Percentiles rank a stretch among this genome's conserved stretches.
Evolutionary conservation across 35 echinoderm and acorn worm species (phyloP).

Genomic region (Holothuria glaberrima): DNA sequence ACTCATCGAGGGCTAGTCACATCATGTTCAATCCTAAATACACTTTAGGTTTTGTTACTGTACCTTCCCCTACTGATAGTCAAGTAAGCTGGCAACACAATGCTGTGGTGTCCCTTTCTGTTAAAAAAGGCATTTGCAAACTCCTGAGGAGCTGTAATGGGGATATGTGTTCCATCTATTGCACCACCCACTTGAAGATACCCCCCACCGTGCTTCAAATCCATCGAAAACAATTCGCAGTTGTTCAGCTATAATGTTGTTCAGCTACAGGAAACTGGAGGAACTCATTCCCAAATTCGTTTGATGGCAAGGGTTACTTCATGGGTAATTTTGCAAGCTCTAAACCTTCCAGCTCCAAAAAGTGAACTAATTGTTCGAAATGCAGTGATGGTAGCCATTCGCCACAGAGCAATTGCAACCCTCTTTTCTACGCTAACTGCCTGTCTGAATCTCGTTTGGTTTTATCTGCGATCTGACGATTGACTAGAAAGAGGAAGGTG

Average conservation of each 20-base stretch:
- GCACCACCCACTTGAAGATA: conserved; percentile 64
- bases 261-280: conserved; percentile 60
- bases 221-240: neutral
- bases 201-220: conserved; percentile 44
- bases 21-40: too few species aligned
- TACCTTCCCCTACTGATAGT: conserved; percentile 52
- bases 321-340: neutral
- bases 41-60: too few species aligned
- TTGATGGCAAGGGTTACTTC: neutral
- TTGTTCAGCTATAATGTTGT: too few species aligned
- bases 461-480: too few species aligned
- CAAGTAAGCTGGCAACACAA: conserved; percentile 67
- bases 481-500: too few species aligned
- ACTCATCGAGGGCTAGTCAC: too few species aligned
- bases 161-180: conserved; percentile 80
- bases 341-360: neutral
- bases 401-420: neutral
- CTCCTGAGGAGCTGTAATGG: conserved; percentile 40
- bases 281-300: conserved; percentile 7
- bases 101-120: conserved; percentile 66
- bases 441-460: conserved; percentile 33
- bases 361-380: neutral
- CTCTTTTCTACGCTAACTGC: neutral
- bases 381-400: neutral
- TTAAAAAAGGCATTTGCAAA: conserved; percentile 62